These are phyloP conservation scores for Lynx canadensis DNA, from an alignment of 2,113 vertebrate species.

Conservation along the genomic window DNA sequence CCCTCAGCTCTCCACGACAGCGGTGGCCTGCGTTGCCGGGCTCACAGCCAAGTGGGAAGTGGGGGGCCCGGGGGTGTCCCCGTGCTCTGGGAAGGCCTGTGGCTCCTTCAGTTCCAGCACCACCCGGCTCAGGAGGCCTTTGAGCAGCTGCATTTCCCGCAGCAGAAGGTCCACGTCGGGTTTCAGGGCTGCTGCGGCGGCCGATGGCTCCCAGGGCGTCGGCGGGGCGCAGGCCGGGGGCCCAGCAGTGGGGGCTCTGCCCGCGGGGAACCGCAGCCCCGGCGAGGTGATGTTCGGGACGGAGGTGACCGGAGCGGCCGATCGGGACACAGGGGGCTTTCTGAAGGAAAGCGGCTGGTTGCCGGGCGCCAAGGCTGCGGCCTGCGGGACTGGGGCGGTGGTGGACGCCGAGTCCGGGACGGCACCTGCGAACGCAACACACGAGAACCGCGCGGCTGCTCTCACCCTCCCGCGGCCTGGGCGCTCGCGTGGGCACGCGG, in stretches of 20 bases:
- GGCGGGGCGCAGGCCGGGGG: background rate
- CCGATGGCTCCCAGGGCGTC: background rate
- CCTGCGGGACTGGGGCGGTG: background rate
- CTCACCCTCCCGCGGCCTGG: fast-evolving
- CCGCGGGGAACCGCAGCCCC: background rate
- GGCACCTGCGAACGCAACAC: constrained; percentile 23
- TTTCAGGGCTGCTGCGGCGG: background rate
- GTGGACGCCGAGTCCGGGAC: background rate
- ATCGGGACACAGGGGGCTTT: constrained; percentile 55
- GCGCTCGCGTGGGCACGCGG: no score
- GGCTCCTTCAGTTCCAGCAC: constrained; percentile 48
- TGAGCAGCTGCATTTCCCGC: constrained; percentile 74
- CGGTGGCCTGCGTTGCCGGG: background rate
- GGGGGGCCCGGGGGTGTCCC: background rate
- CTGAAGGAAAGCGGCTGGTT: constrained; percentile 60
- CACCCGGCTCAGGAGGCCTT: constrained; percentile 51
- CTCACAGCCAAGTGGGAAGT: background rate
- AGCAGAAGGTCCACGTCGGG: constrained; percentile 64
- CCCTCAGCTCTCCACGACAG: background rate
- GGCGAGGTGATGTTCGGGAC: background rate
- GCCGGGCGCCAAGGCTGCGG: constrained; percentile 36
- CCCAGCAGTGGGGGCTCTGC: background rate
- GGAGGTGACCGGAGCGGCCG: background rate
- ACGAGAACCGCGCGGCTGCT: no score
- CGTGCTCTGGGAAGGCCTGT: background rate